phyloP scores from a whole-genome alignment of 2,797 vertebrate species.

The Anniella stebbinsi region DNA sequence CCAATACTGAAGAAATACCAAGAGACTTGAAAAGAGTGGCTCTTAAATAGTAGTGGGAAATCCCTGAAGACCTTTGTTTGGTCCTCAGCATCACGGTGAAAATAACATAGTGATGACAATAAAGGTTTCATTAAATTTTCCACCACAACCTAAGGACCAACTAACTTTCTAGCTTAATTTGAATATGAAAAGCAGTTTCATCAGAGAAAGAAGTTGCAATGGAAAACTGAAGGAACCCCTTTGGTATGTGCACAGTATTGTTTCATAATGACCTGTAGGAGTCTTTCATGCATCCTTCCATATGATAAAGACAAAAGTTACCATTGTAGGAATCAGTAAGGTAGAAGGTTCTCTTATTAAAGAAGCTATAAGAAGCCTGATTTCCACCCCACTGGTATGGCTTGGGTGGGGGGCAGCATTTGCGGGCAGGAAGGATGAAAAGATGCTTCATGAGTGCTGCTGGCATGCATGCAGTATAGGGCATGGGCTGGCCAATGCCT shows the following conservation, averaged over 20 bases:
- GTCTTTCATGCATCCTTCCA: background rate
- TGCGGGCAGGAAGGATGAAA: too few relatives aligned
- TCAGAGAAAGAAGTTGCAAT: background rate
- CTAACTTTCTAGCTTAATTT: background rate
- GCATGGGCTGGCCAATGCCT: too few relatives aligned
- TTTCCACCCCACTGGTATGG: too few relatives aligned
- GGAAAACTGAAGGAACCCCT: background rate
- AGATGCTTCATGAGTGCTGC: too few relatives aligned
- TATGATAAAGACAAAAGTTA: background rate
- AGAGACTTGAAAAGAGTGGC: background rate
- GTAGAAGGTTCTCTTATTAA: too few relatives aligned
- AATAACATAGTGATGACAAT: background rate
- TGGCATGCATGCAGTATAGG: too few relatives aligned
- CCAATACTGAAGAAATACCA: background rate
- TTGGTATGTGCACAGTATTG: background rate
- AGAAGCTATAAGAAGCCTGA: too few relatives aligned
- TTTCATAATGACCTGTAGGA: background rate
- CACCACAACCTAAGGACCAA: background rate
- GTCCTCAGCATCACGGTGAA: background rate
- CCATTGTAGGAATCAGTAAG: too few relatives aligned
- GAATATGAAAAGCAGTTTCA: background rate
- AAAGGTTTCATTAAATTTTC: background rate
- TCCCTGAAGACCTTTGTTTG: too few relatives aligned
- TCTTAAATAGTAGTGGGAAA: background rate
- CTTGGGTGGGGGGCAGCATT: too few relatives aligned